Evolutionary conservation across 1,140 invertebrate species (phyloP).

Genomic region (Hetaerina americana): DNA sequence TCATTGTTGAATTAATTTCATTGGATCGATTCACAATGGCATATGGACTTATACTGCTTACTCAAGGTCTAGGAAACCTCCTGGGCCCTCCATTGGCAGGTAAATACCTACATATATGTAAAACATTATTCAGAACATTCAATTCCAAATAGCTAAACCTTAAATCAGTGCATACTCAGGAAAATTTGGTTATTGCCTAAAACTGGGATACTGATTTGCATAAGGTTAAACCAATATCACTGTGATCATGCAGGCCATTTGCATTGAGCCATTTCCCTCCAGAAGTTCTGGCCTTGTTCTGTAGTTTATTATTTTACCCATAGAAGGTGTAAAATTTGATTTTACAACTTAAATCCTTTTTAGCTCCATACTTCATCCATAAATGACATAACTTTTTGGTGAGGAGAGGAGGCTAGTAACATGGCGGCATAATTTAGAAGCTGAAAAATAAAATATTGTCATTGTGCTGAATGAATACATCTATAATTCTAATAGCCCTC

Average conservation of each 20-base stretch:
- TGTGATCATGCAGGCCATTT: not conserved
- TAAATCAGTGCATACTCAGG: not conserved
- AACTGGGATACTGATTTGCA: not conserved
- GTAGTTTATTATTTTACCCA: not conserved
- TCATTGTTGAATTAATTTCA: constrained; percentile 66
- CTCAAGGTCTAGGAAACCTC: constrained; percentile 64
- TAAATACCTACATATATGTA: constrained; percentile 10
- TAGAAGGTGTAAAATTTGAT: not conserved
- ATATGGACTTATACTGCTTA: constrained; percentile 73
- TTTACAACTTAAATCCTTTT: too few relatives aligned
- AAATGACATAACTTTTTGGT: too few relatives aligned
- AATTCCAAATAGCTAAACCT: not conserved
- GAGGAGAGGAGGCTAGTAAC: too few relatives aligned
- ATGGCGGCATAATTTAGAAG: too few relatives aligned
- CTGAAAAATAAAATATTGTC: too few relatives aligned
- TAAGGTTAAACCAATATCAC: not conserved
- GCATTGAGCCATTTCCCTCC: not conserved
- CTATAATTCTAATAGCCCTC: too few relatives aligned
- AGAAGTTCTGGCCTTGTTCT: not conserved
- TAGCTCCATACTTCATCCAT: too few relatives aligned
- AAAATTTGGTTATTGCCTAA: not conserved
- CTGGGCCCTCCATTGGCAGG: constrained; percentile 49
- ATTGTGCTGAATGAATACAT: too few relatives aligned
- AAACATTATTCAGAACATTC: not conserved
- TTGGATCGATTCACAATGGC: constrained; percentile 72